These are phyloP conservation scores for Caenorhabditis macrosperma DNA, from an alignment of 2,888 invertebrate genomes.

Conservation along the genomic window DNA sequence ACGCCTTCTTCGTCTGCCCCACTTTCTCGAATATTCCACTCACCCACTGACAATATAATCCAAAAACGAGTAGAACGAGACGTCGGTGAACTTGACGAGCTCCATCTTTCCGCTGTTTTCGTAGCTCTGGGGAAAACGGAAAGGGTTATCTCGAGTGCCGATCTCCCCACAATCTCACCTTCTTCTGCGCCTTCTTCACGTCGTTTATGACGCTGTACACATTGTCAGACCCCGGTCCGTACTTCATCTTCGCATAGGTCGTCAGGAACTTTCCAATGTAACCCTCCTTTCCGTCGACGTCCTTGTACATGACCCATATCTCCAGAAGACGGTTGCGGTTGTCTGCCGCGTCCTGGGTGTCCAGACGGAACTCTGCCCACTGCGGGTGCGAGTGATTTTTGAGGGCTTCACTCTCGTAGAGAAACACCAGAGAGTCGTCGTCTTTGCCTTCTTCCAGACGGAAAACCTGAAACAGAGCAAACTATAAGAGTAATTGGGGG, in stretches of 20 bases:
- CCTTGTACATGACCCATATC: slow-evolving; percentile 69
- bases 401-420: slow-evolving; percentile 70
- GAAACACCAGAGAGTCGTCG: slow-evolving; percentile 62
- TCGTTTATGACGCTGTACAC: slow-evolving; percentile 70
- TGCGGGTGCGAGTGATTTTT: slow-evolving; percentile 73
- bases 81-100: slow-evolving; percentile 75
- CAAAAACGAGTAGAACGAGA: slow-evolving; percentile 75
- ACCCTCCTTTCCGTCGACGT: slow-evolving; percentile 70
- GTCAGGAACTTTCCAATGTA: slow-evolving; percentile 72
- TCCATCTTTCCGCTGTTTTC: slow-evolving; percentile 76
- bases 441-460: slow-evolving; percentile 69
- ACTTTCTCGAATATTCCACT: slow-evolving; percentile 9
- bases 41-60: slow-evolving; percentile 76
- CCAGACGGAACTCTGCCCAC: slow-evolving; percentile 69
- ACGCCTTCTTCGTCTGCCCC: too few species aligned
- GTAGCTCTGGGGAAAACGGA: slow-evolving; percentile 53
- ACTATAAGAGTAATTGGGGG: background rate
- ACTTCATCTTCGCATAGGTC: slow-evolving; percentile 73
- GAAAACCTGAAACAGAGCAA: slow-evolving; percentile 62
- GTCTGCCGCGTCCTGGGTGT: slow-evolving; percentile 70
- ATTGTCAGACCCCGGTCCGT: slow-evolving; percentile 71
- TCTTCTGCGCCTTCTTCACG: slow-evolving; percentile 68
- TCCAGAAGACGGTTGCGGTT: slow-evolving; percentile 68
- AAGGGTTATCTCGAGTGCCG: too few species aligned
- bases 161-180: slow-evolving; percentile 55